Evolutionary conservation across 2,888 invertebrate species (phyloP), one percentile per base, ranked within the genome.

Genomic region (Epinotia demarniana): DNA sequence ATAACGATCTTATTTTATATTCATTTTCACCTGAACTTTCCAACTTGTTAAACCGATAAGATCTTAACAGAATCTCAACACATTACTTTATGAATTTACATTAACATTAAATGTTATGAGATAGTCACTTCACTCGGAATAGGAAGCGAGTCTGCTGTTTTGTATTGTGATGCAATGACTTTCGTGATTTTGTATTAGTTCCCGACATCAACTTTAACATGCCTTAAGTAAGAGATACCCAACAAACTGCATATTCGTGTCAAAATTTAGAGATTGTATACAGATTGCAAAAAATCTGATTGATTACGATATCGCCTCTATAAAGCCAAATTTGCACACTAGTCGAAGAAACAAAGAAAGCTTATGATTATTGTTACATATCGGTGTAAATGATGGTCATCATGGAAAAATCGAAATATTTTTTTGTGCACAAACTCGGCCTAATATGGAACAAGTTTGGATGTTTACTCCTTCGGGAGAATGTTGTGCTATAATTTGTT

Each of bases 61-160:
- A 84, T 86, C 83, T 87, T 83, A 82, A 68, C 68, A 66, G 86
- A 89, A 87, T 86, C 86, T 87, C 87, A 79, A 80, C 80, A 86
- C 83, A 81, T 87, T 87, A 85, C 85, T 85, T 88, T 83, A 81
- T 81, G 82, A 85, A 83, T 83, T 86, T 86, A 84, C 85, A 85
- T 87, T 75, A 75, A 55, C 55, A 16, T 86, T 82, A 84, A 84
- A 85, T 81, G 89, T 90, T 89, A 84, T 83, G 84, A 77, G 83
- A 84, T 81, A 84, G 82, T 87, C 89, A 88, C 88, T 81, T 84
- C 84, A 84, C 85, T 87, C 85, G 84, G 85, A 77, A 67, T 76
- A 77, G 67, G 46, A 67, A 72, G 62, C 60, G 43, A 75, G 11
- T 60, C 53, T 66, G 60, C 11, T 75, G 58, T 62, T 58, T 60